phyloP scores from a whole-genome alignment of 2,113 vertebrate species.

The Istiophorus platypterus region DNA sequence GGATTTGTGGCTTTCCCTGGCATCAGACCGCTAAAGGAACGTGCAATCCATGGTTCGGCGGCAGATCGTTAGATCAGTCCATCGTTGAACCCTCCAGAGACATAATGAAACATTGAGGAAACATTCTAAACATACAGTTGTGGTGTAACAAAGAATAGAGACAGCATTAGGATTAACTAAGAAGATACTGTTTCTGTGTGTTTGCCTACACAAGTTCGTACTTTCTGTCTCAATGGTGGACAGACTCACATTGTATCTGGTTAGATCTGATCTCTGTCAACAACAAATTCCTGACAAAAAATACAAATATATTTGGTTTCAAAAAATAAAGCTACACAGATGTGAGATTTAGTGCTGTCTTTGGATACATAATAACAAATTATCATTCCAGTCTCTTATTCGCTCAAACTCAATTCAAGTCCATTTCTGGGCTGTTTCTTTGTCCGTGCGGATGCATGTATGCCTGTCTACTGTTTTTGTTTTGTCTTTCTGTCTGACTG shows the following conservation, averaged over 20 bases:
- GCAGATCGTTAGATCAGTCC: neutral
- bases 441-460: neutral
- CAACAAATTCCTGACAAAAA: constrained; percentile 15
- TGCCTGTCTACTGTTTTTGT: neutral
- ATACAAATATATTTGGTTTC: neutral
- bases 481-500: constrained; percentile 16
- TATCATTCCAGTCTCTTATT: constrained; percentile 1
- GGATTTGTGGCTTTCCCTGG: neutral
- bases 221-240: constrained; percentile 7
- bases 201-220: neutral
- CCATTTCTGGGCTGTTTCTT: neutral
- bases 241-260: constrained; percentile 1
- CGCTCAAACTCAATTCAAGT: constrained; percentile 15
- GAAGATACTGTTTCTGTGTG: neutral
- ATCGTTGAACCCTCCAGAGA: no score
- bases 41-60: neutral
- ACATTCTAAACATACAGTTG: neutral
- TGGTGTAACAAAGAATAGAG: neutral
- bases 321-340: neutral
- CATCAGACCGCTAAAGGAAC: neutral
- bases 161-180: neutral
- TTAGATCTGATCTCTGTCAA: constrained; percentile 18
- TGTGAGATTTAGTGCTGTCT: constrained; percentile 9
- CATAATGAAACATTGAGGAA: no score
- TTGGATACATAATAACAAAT: constrained; percentile 18